Evolutionary conservation across 2,797 vertebrate genomes (phyloP), one percentile per base, ranked within the genome.

Genomic region (Notoglanidium macrostoma): DNA sequence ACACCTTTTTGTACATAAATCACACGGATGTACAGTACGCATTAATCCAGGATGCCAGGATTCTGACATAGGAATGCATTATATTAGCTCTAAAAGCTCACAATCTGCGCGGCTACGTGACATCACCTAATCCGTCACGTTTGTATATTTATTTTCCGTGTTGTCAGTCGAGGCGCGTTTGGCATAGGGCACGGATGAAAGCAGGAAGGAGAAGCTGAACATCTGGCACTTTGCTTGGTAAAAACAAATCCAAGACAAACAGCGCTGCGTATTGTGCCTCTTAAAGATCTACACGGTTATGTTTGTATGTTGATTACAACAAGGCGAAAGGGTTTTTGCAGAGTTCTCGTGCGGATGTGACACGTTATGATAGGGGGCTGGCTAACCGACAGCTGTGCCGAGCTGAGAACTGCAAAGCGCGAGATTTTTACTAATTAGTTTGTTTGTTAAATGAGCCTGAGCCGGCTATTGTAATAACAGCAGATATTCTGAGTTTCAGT

Each of bases 191-290:
- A 61, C 32, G 83, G 88, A 86, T 14, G n/a, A 67, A 89, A 54
- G 79, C 76, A 86, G 57, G 85, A 59, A 85, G 88, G 87, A 49
- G 44, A 87, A 85, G 72, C 86, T 29, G 76, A 93, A 92, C 92
- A 94, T 92, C 92, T 94, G 93, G 76, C 51, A 70, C 8, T 29
- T 59, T 85, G 90, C 88, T 61, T 5, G 55, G 70, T 88, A 80
- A 86, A 84, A 85, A 86, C 57, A 83, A 86, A 49, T 44, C 73
- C 44, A 57, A 85, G 85, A 87, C 79, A 89, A 88, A 89, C 46
- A 80, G 55, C 21, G n/a, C 54, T 57, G 63, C 40, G 15, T 51
- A 63, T 59, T 2, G 19, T 4, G 68, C 44, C 40, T 61, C 57
- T 77, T 85, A 12, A 70, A 70, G 51, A 87, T 51, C 7, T 23